Evolutionary conservation across 2,797 vertebrate genomes (phyloP).

Genomic region (Sebastes hubbsi): DNA sequence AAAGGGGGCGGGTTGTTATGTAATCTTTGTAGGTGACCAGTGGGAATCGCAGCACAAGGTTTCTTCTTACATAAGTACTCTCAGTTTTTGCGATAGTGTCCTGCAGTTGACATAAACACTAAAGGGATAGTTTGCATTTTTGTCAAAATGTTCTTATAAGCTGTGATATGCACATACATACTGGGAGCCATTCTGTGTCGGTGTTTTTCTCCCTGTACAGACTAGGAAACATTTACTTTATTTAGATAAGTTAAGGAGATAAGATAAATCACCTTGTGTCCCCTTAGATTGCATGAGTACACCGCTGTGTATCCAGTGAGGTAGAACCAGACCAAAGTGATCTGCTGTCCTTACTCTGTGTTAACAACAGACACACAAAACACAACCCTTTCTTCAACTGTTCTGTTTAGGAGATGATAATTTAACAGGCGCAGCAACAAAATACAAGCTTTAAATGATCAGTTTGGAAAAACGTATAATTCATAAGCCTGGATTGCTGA

Average conservation of each 20-base stretch:
- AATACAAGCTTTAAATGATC: background rate
- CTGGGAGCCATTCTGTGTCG: background rate
- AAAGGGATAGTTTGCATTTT: background rate
- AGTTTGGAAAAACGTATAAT: background rate
- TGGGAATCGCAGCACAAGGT: background rate
- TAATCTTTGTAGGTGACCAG: background rate
- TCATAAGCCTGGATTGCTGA: background rate
- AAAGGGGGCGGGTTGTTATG: background rate
- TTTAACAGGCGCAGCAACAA: background rate
- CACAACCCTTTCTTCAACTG: background rate
- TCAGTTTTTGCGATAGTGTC: background rate
- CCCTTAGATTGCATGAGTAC: background rate
- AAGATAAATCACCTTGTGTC: background rate
- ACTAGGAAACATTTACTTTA: background rate
- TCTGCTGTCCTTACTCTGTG: background rate
- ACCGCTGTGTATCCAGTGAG: background rate
- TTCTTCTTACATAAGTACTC: background rate
- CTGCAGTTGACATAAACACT: background rate
- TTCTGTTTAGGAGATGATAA: background rate
- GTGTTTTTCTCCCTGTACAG: background rate
- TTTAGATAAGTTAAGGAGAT: background rate
- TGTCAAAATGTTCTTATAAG: background rate
- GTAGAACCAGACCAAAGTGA: background rate
- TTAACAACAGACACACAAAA: background rate
- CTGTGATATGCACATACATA: background rate